Percentiles rank a stretch among this genome's conserved stretches.
These are phyloP conservation scores for Sciaenops ocellatus DNA, from an alignment of 2,797 vertebrate species.

Conservation along the genomic window DNA sequence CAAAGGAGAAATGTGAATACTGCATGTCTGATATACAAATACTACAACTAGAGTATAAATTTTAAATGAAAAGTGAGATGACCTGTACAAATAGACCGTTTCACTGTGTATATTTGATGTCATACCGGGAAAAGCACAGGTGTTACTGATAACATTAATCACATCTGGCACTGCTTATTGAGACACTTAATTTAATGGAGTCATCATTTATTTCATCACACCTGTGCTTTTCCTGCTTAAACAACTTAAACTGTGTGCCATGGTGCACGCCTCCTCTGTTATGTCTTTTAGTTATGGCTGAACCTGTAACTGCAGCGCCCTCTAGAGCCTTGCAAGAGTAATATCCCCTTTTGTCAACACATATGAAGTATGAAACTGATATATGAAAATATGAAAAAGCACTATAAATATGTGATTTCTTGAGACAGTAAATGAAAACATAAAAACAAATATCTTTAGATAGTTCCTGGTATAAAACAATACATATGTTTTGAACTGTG, in stretches of 20 bases:
- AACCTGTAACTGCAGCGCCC: slow-evolving; percentile 26
- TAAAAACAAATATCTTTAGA: neutral
- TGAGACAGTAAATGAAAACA: neutral
- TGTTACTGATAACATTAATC: neutral
- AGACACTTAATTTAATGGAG: neutral
- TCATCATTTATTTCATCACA: neutral
- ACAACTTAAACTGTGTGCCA: neutral
- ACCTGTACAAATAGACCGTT: neutral
- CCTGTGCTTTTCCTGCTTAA: neutral
- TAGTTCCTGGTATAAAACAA: neutral
- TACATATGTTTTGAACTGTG: neutral
- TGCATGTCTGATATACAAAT: neutral
- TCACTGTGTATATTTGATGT: neutral
- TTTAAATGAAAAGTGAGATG: neutral
- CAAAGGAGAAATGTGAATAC: neutral
- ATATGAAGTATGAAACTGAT: neutral
- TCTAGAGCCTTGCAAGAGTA: neutral
- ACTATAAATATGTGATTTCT: neutral
- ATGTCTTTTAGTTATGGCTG: neutral
- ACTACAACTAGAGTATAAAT: neutral
- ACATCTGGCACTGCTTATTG: neutral
- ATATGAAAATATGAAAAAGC: neutral
- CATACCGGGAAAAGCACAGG: neutral
- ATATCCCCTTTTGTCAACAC: neutral
- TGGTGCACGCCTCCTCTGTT: neutral